Evolutionary conservation across 2,888 invertebrate genomes (phyloP), one percentile per base, ranked within the genome.

Genomic region (Beris morrisii): DNA sequence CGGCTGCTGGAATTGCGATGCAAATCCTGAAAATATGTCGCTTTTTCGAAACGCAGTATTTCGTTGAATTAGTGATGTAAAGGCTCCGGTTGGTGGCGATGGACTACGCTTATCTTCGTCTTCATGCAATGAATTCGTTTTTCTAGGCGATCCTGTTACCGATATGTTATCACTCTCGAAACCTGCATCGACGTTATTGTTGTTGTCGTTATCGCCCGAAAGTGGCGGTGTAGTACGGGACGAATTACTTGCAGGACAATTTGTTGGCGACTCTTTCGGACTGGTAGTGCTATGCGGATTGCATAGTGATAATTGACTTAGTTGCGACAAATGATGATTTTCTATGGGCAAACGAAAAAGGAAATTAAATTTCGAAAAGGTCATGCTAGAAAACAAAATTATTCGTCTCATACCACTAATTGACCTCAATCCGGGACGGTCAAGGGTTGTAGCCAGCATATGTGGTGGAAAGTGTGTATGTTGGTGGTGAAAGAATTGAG

Each of bases 251-350:
- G 70, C 52, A n/a, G 38, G 66, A 28, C 69, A 64, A 61, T 58
- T 64, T 11, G 76, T 81, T 2, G 85, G 85, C 0, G 89, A 89
- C 55, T 83, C 85, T 73, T 86, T 86, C 0, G 89, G 89, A 70
- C 89, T 88, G 28, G 88, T 88, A 52, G 88, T 89, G 77, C 88
- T 89, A 75, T 89, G 88, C 44, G 88, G 87, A 74, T 81, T 84
- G 82, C 83, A 84, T 77, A 70, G 82, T 15, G 76, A 75, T 74
- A 78, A 73, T 71, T 77, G 77, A 72, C 74, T 74, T 48, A 77
- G 69, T 67, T 76, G 76, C 13, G 73, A 72, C 65, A 75, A 72
- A 52, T 74, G 78, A 67, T 75, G 77, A 61, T 76, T 72, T 67
- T 73, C 73, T 74, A 53, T 22, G 22, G 22, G 22, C 22, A 11